Percentiles rank a stretch among this genome's conserved stretches.
Evolutionary conservation across 64 coral and sea anemone species (phyloP).

Genomic region (Porites australiensis): DNA sequence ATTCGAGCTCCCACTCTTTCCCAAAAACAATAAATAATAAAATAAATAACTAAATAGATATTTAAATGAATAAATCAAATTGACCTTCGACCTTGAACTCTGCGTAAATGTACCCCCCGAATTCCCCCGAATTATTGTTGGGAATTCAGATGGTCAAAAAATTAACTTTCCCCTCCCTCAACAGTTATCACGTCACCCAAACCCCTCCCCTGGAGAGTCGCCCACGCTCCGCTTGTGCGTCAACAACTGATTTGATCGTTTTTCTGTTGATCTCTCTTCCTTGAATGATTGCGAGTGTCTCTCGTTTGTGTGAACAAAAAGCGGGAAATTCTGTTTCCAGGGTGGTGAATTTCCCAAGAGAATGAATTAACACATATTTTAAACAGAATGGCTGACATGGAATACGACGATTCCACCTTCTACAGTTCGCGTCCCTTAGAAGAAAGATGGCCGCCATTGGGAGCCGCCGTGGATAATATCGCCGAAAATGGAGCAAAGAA

Average conservation of each 20-base stretch:
- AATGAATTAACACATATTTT: background rate
- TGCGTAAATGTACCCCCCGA: no score
- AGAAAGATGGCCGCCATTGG: slow-evolving; percentile 98
- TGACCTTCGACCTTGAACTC: no score
- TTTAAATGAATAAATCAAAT: no score
- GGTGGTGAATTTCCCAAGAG: background rate
- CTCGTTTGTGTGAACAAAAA: background rate
- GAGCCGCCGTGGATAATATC: slow-evolving; percentile 69
- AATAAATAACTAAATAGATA: no score
- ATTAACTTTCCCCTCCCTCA: background rate
- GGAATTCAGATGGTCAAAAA: background rate
- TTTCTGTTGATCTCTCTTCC: slow-evolving; percentile 27
- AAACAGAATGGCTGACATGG: slow-evolving; percentile 77
- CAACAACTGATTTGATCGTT: slow-evolving; percentile 25
- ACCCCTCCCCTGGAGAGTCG: no score
- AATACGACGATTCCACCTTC: slow-evolving; percentile 82
- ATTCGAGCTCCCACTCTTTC: no score
- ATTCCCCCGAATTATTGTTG: no score
- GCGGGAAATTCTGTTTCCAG: background rate
- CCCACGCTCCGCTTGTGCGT: slow-evolving; percentile 29
- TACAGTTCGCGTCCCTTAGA: slow-evolving; percentile 84
- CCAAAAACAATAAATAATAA: no score
- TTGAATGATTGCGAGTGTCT: background rate
- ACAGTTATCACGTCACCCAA: background rate
- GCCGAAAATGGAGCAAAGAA: slow-evolving; percentile 53